Evolutionary conservation across 2,888 invertebrate species (phyloP).

Genomic region (Polia nebulosa): DNA sequence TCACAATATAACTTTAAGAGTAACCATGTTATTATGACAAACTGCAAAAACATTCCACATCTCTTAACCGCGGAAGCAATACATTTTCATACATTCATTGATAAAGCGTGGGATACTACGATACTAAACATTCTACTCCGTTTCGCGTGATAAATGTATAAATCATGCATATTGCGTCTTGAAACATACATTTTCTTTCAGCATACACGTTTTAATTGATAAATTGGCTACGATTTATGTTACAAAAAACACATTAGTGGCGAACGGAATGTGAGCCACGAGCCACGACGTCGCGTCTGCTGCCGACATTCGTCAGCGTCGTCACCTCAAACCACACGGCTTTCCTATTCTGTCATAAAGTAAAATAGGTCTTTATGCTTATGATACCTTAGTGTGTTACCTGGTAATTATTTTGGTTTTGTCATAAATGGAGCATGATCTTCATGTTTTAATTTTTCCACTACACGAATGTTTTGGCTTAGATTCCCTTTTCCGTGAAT

Average conservation of each 20-base stretch:
- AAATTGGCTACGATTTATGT: constrained; percentile 55
- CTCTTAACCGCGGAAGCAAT: constrained; percentile 21
- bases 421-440: neutral
- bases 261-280: constrained; percentile 26
- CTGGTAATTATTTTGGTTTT: neutral
- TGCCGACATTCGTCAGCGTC: constrained; percentile 31
- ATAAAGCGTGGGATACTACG: constrained; percentile 32
- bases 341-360: constrained; percentile 25
- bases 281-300: constrained; percentile 34
- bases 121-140: constrained; percentile 27
- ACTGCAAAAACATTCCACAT: constrained; percentile 14
- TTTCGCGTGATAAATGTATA: constrained; percentile 37
- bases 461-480: neutral
- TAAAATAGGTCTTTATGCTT: constrained; percentile 21
- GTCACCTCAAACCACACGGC: constrained; percentile 51
- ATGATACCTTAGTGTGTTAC: constrained; percentile 3
- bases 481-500: neutral
- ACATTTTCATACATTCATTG: constrained; percentile 47
- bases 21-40: constrained; percentile 14
- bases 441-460: neutral
- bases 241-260: constrained; percentile 51
- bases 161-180: constrained; percentile 34
- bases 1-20: neutral
- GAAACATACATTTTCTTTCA: constrained; percentile 48
- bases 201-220: constrained; percentile 52